phyloP scores from a whole-genome alignment of 2,888 invertebrate species.

The Monopis laevigella region DNA sequence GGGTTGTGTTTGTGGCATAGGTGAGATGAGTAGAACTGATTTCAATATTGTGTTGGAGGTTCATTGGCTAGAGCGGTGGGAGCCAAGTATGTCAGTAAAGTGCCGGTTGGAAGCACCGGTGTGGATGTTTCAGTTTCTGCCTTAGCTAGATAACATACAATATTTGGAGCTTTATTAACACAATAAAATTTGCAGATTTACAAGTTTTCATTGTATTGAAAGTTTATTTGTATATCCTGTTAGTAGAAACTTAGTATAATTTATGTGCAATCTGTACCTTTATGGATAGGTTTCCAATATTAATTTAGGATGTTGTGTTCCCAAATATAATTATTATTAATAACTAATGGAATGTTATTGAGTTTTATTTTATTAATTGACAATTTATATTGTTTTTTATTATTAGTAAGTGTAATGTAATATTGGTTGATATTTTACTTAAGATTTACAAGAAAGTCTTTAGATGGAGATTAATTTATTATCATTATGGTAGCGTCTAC shows the following conservation, averaged over 20 bases:
- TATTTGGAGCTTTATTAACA: constrained; percentile 9
- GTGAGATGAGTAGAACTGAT: constrained; percentile 49
- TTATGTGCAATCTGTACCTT: constrained; percentile 1
- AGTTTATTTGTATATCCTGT: no score
- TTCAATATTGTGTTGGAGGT: constrained; percentile 59
- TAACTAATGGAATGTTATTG: constrained; percentile 35
- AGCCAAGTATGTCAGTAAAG: no score
- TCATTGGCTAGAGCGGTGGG: constrained; percentile 58
- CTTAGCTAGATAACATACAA: constrained; percentile 5
- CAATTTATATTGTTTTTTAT: constrained; percentile 49
- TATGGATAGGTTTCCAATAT: constrained; percentile 2
- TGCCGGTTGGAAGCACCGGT: neutral
- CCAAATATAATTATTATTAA: neutral
- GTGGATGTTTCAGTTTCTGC: constrained; percentile 5
- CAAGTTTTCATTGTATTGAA: no score
- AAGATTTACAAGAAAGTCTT: constrained; percentile 34
- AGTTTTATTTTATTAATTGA: constrained; percentile 45
- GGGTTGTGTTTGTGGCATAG: constrained; percentile 24
- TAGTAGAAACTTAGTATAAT: no score
- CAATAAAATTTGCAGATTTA: constrained; percentile 2
- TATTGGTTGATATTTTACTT: constrained; percentile 54
- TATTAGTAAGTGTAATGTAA: constrained; percentile 6
- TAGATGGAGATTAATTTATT: constrained; percentile 59
- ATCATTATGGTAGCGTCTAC: constrained; percentile 50
- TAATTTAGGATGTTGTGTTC: neutral